Conservation (phyloP, 2,797 vertebrate species). For the Poecilia wingei region DNA sequence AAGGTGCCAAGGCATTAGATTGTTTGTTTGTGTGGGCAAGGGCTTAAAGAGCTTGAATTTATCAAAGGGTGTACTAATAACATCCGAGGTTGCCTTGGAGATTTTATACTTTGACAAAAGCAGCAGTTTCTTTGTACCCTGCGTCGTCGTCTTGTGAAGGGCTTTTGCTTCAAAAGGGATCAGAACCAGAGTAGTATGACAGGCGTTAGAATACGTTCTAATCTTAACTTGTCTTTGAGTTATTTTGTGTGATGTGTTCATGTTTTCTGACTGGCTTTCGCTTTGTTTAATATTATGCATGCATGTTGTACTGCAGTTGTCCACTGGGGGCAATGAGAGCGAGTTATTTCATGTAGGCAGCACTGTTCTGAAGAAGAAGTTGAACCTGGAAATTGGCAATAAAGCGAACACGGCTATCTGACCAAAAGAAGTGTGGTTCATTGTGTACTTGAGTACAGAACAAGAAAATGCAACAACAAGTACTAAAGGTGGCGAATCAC, state of each 20-base stretch:
- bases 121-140: neutral
- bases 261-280: no score
- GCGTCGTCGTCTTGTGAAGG: neutral
- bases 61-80: neutral
- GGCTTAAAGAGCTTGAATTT: neutral
- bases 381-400: no score
- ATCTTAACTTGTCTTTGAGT: no score
- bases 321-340: no score
- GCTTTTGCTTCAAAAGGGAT: neutral
- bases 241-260: no score
- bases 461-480: neutral
- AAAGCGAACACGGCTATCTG: no score
- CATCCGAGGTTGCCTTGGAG: neutral
- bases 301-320: no score
- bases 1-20: neutral
- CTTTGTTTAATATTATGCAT: no score
- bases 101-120: neutral
- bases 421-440: no score
- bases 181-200: neutral
- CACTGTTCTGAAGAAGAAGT: no score
- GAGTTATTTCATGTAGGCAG: no score
- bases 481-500: neutral
- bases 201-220: neutral
- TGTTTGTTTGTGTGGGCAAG: neutral
- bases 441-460: no score